Evolutionary conservation across 92 coral and sea anemone genomes (phyloP), one percentile per base, ranked within the genome.

Genomic region (Siderastrea siderea): DNA sequence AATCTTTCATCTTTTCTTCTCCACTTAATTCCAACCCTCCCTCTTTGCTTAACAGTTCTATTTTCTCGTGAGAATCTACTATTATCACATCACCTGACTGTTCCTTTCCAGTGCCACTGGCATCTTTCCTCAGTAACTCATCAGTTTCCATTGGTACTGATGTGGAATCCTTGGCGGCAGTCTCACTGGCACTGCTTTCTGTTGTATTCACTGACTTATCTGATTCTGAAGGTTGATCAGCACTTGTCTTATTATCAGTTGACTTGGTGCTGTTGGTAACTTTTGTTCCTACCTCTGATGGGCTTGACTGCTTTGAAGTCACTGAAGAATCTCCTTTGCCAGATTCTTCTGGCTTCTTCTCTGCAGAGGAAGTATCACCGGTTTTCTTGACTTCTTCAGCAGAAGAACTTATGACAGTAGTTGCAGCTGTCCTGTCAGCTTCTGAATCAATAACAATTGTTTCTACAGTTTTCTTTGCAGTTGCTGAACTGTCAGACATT

Each of bases 61-160:
- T 6, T 47, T 68, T 63, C 6, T 58, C 63, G 9, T 82, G 47
- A 2, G 49, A 53, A 54, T 82, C 86, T 13, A 47, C 69, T 78
- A 82, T 82, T 46, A 57, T 11, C n/a, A 82, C 78, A 58, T 70
- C 78, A 46, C 68, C 8, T 4, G 60, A 71, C 57, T 45, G 65
- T 14, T 17, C 65, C 3, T 13, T 48, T 10, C 5, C 68, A 4
- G 63, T 44, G 1, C 47, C 75, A 53, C 44, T 68, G 15, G 14
- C 74, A 11, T 13, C 45, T 54, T 67, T 51, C 14, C 4, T 15
- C 10, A 4, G 53, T 3, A 6, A 44, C 52, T 43, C 77, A 45
- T 16, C 75, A 52, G 72, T 55, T 16, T 82, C 69, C 78, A 82
- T 55, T n/a, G 86, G 60, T 15, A 45, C 16, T 10, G 83, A 69